phyloP scores from a whole-genome alignment of 2,888 invertebrate species.

The Troides helena region DNA sequence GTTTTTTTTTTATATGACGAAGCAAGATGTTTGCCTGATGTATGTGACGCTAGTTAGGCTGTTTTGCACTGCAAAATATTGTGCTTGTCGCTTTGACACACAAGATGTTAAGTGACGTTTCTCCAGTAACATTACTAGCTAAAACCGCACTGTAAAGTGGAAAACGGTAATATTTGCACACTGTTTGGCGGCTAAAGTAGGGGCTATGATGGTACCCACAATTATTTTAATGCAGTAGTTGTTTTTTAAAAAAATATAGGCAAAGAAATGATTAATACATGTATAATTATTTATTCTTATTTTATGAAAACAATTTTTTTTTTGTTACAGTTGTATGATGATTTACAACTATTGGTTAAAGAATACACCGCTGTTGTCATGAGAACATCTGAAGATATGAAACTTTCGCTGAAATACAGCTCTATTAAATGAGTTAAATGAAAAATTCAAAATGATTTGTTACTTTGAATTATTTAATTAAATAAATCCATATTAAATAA shows the following conservation, averaged over 20 bases:
- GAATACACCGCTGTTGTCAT: conserved; percentile 83
- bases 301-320: neutral
- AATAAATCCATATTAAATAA: neutral
- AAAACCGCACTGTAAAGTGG: too few species aligned
- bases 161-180: too few species aligned
- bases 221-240: neutral
- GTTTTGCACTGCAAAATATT: too few species aligned
- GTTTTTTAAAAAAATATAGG: neutral
- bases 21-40: too few species aligned
- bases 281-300: neutral
- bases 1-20: too few species aligned
- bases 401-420: conserved; percentile 50
- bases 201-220: too few species aligned
- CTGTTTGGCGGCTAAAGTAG: too few species aligned
- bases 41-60: too few species aligned
- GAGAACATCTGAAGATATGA: conserved; percentile 84
- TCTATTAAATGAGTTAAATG: conserved; percentile 38
- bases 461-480: neutral
- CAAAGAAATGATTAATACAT: neutral
- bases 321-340: conserved; percentile 82
- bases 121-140: too few species aligned
- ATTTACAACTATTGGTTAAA: conserved; percentile 80
- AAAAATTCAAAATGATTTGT: neutral
- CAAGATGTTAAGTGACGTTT: too few species aligned
- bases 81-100: too few species aligned